Evolutionary conservation across 2,888 invertebrate species (phyloP).

Genomic region (Lepas anatifera): DNA sequence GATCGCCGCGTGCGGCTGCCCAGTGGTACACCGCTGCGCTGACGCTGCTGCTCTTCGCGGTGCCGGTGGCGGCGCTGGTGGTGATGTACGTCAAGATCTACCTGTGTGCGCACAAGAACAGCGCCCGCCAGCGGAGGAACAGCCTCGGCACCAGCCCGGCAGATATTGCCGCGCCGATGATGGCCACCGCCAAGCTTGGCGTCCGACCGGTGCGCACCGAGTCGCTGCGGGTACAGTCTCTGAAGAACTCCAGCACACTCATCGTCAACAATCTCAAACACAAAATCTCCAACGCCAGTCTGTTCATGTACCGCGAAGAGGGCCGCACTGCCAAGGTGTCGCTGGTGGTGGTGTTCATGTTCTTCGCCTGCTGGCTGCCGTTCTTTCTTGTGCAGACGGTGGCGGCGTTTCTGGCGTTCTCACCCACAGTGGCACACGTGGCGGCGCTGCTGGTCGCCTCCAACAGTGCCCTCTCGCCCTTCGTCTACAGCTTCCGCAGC

Average conservation of each 20-base stretch:
- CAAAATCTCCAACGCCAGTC: constrained; percentile 68
- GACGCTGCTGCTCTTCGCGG: constrained; percentile 28
- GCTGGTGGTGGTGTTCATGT: constrained; percentile 59
- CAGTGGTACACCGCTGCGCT: constrained; percentile 15
- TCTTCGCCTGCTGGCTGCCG: constrained; percentile 45
- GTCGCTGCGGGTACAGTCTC: not conserved
- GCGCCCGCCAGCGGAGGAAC: constrained; percentile 42
- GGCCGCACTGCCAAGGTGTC: constrained; percentile 79
- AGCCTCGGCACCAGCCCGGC: constrained; percentile 42
- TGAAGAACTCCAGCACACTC: constrained; percentile 38
- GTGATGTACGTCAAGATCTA: constrained; percentile 63
- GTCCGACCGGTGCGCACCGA: constrained; percentile 14
- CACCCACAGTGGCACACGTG: constrained; percentile 30
- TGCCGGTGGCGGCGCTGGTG: constrained; percentile 42
- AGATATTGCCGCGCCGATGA: constrained; percentile 26
- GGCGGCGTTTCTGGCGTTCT: constrained; percentile 14
- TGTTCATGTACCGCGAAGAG: constrained; percentile 75
- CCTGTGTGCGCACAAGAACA: constrained; percentile 60
- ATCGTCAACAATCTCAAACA: constrained; percentile 59
- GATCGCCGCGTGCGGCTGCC: constrained; percentile 15
- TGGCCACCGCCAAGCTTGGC: constrained; percentile 17
- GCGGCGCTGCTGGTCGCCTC: constrained; percentile 42
- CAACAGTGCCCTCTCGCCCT: constrained; percentile 54
- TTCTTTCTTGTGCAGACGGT: constrained; percentile 29
- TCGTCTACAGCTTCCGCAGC: constrained; percentile 63